These are phyloP conservation scores for Eilema griseolum DNA, from an alignment of 2,888 invertebrate species.

Conservation along the genomic window DNA sequence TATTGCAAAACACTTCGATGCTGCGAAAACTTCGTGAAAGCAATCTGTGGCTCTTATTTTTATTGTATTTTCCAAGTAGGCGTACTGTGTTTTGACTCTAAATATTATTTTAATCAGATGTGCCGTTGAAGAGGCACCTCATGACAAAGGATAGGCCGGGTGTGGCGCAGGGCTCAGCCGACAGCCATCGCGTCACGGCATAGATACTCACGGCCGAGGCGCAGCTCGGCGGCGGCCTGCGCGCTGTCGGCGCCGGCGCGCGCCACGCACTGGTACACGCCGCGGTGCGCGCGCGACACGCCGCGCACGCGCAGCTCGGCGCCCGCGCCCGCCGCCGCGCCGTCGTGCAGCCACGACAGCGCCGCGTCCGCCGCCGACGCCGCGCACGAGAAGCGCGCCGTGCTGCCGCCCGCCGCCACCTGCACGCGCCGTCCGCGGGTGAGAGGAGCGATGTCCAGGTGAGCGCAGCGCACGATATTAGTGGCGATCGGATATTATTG, in stretches of 20 bases:
- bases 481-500: too few species aligned
- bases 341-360: constrained; percentile 91
- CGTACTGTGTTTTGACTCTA: neutral
- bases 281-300: constrained; percentile 91
- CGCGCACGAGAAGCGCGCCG: constrained; percentile 90
- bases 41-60: neutral
- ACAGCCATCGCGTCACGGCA: too few species aligned
- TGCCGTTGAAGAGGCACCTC: neutral
- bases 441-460: too few species aligned
- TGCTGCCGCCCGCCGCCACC: constrained; percentile 90
- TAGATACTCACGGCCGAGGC: constrained; percentile 90
- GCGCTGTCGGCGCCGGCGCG: constrained; percentile 89
- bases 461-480: too few species aligned
- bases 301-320: constrained; percentile 63
- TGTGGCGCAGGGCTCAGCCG: too few species aligned
- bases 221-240: constrained; percentile 92
- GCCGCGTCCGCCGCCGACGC: constrained; percentile 78
- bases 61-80: neutral
- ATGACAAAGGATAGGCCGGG: neutral
- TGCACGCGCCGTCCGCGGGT: too few species aligned
- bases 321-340: constrained; percentile 82
- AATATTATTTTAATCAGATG: neutral
- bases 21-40: too few species aligned
- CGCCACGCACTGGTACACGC: constrained; percentile 95
- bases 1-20: too few species aligned